Base-by-base conservation (phyloP, 37 sponge, comb jelly and placozoan genomes). In the Agelas oroides region DNA sequence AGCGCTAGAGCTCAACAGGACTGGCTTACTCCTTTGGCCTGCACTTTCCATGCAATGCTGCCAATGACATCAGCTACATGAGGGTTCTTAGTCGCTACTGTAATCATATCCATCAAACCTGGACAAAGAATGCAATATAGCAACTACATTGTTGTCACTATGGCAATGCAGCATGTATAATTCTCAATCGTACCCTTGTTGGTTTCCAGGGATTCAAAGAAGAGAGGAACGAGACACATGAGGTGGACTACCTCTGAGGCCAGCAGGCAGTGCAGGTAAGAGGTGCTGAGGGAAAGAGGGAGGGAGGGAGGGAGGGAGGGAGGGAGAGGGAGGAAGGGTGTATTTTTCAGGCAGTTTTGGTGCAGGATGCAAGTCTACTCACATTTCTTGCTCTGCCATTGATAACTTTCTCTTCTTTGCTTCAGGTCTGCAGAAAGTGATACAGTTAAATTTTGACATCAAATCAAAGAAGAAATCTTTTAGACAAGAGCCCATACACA, bases 211-310 rank as follows among this genome's bases (percentile, higher is more conserved):
- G 38, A 30, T 31, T 85, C 71, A 54, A 90, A 80, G 82, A 90
- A 90, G 32, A 71, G 40, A 1, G 92, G 87, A 24, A 91, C 87
- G 0, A 91, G 74, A 70, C 92, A 91, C 79, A 91, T 77, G 32
- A 91, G 73, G 41, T 86, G 87, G 24, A 91, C 87, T 59, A 91
- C 92, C 57, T 91, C 86, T 19, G 86, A 79, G 14, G 90, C 90
- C 3, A 89, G 85, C 60, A 89, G 75, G 55, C 78, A 79, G 28
- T 46, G 55, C 0, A 38, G 62, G 1, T 69, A 66, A 23, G 71
- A 65, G 70, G 61, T 16, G 34, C 80, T 79, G 68, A 3, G 46
- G 5, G 37, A 5, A 63, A 19, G 20, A 31, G 46, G 46, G 8
- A 8, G 56, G 31, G 18, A 40, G 75, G 40, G 56, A 6, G 1